Evolutionary conservation across 2,888 invertebrate genomes (phyloP).

Genomic region (Brenthis hecate): DNA sequence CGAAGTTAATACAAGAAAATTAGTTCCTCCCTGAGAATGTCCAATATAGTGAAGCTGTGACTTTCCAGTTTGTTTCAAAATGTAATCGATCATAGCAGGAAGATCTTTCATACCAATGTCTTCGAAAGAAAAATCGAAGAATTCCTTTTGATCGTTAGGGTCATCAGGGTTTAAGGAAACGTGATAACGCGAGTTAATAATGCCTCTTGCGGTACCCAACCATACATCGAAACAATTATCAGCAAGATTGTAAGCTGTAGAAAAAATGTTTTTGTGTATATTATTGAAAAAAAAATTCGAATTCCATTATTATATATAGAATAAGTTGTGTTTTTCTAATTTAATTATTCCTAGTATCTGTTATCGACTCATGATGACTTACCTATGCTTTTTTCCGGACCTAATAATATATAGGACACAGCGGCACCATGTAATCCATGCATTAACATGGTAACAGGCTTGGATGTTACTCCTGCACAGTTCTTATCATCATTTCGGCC

Average conservation of each 20-base stretch:
- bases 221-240: constrained; percentile 88
- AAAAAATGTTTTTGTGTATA: background rate
- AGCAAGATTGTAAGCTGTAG: constrained; percentile 79
- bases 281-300: background rate
- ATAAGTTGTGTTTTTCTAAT: background rate
- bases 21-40: constrained; percentile 70
- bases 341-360: background rate
- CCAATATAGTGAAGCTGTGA: constrained; percentile 66
- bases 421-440: constrained; percentile 49
- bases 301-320: background rate
- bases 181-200: constrained; percentile 85
- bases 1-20: constrained; percentile 57
- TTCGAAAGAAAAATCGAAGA: constrained; percentile 68
- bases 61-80: constrained; percentile 51
- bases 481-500: constrained; percentile 36
- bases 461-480: constrained; percentile 21
- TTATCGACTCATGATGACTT: constrained; percentile 7
- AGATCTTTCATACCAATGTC: constrained; percentile 64
- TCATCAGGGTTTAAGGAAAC: constrained; percentile 54
- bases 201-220: constrained; percentile 92
- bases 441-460: constrained; percentile 50
- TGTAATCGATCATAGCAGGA: constrained; percentile 64
- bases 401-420: constrained; percentile 42
- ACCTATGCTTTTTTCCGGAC: constrained; percentile 47
- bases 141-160: constrained; percentile 45